Evolutionary conservation across 2,797 vertebrate species (phyloP), one percentile per base, ranked within the genome.

Genomic region (Trichosurus vulpecula): DNA sequence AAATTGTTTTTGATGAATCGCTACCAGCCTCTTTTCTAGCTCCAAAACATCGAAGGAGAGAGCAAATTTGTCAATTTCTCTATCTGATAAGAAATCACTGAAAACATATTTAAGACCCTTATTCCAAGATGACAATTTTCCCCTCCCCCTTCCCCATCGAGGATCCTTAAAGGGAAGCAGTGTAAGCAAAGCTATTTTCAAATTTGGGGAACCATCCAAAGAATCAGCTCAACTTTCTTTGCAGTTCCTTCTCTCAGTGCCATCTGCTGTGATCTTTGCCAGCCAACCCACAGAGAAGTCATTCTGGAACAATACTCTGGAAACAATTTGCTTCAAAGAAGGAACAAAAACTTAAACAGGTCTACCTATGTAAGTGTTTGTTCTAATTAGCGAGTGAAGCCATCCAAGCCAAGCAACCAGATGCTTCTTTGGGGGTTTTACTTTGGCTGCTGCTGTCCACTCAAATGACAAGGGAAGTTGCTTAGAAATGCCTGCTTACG

Each of bases 1-100:
- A 97, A 98, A 98, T 97, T 98, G 96, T 96, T 98, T 98, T 98
- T 98, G 98, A 98, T 98, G 98, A 98, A 98, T 98, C 97, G 97
- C 97, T 96, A 96, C 96, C 94, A 94, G 74, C 95, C 98, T 98
- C 98, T 98, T 97, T 97, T 96, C 97, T 91, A 91, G 94, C 96
- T 98, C 98, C 96, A 95, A 95, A 98, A 98, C 95, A 96, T 95
- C 97, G 98, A 98, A 97, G 98, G 97, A 98, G 97, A 98, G 98
- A 98, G 95, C 97, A 97, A 98, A 98, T 96, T 97, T 97, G 96
- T 98, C 54, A 92, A 98, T 97, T 96, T 96, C 97, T 97, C 93
- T 96, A 92, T 97, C 57, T 97, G 97, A 98, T 98, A 97, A 98
- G 94, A 98, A 98, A 98, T 98, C 97, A 95, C 93, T 91, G 94